Conservation (phyloP, 2,888 invertebrate genomes). For the Pocota personata region DNA sequence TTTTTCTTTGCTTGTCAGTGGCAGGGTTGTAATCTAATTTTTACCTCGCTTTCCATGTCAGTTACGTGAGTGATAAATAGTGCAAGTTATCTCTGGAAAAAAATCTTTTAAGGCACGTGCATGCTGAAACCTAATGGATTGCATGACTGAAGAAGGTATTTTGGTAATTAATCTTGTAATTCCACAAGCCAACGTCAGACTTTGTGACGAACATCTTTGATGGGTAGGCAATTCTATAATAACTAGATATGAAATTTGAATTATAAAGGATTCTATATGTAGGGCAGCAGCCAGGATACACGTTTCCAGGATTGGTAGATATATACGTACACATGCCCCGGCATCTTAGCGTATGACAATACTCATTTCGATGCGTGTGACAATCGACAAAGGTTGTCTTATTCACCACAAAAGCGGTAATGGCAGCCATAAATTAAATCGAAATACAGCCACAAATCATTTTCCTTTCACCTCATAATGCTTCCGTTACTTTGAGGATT, state of each 20-base stretch:
- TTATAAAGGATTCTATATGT: too few species aligned
- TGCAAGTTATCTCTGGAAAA: not conserved
- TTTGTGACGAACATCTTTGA: slow-evolving; percentile 13
- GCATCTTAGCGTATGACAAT: too few species aligned
- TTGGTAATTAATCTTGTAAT: slow-evolving; percentile 47
- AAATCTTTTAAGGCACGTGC: slow-evolving; percentile 27
- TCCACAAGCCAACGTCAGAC: not conserved
- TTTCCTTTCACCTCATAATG: too few species aligned
- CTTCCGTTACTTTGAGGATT: not conserved
- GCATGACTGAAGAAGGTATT: slow-evolving; percentile 8
- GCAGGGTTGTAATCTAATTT: not conserved
- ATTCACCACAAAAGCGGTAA: too few species aligned
- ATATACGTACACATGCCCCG: too few species aligned
- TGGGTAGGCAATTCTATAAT: not conserved
- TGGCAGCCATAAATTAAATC: too few species aligned
- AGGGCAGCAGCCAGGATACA: too few species aligned
- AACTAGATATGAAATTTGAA: too few species aligned
- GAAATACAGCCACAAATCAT: too few species aligned
- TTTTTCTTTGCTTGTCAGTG: not conserved
- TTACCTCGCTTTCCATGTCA: not conserved
- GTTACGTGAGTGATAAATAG: slow-evolving; percentile 43
- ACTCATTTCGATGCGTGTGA: too few species aligned
- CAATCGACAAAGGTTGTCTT: too few species aligned
- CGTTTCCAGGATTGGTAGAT: too few species aligned
- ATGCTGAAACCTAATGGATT: slow-evolving; percentile 4